These are phyloP conservation scores for Palythoa caribaeorum DNA, from an alignment of 92 coral and sea anemone species.

Conservation along the genomic window DNA sequence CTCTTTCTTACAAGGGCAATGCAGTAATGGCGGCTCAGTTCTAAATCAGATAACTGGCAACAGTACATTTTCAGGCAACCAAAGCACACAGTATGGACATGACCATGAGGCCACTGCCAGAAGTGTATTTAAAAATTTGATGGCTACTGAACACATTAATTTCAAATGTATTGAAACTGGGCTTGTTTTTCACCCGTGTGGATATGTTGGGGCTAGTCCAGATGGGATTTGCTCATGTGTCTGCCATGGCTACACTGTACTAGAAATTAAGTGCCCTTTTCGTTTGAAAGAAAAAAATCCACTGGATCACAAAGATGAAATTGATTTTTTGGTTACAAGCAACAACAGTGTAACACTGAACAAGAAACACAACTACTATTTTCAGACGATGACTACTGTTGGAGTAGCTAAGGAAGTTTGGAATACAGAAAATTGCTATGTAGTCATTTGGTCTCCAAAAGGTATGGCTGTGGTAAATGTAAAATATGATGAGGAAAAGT, in stretches of 20 bases:
- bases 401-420: constrained; percentile 1
- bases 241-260: constrained; percentile 38
- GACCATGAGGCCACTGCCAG: constrained; percentile 42
- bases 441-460: constrained; percentile 18
- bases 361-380: constrained; percentile 42
- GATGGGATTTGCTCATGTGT: constrained; percentile 52
- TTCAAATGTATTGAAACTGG: constrained; percentile 42
- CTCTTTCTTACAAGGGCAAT: constrained; percentile 37
- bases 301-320: not conserved
- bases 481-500: not conserved
- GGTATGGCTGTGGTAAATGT: constrained; percentile 19
- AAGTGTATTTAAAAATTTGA: constrained; percentile 2
- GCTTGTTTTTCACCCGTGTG: constrained; percentile 49
- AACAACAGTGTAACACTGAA: not conserved
- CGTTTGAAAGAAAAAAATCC: constrained; percentile 48
- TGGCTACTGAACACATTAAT: constrained; percentile 40
- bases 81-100: constrained; percentile 35
- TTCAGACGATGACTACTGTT: constrained; percentile 11
- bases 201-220: constrained; percentile 51
- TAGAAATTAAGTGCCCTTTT: constrained; percentile 47
- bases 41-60: constrained; percentile 40
- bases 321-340: constrained; percentile 40
- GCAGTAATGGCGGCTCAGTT: constrained; percentile 29
- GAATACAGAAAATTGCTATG: constrained; percentile 16
- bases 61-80: constrained; percentile 33